These are phyloP conservation scores for Lasioglossum calceatum DNA, from an alignment of 2,888 invertebrate species.

Conservation along the genomic window DNA sequence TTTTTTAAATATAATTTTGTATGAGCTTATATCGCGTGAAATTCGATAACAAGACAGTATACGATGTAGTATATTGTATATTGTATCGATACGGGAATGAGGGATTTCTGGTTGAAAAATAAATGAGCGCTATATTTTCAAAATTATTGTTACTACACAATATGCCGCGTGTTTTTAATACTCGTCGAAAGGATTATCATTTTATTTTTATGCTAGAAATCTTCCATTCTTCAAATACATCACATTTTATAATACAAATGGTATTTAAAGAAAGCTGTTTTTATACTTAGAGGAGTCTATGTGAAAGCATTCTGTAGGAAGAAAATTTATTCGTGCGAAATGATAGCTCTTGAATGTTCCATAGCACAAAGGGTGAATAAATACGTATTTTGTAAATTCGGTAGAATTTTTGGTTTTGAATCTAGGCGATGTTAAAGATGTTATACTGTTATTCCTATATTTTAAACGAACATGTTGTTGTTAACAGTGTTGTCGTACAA, in stretches of 20 bases:
- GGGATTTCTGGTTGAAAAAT: slow-evolving; percentile 21
- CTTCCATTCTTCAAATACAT: slow-evolving; percentile 6
- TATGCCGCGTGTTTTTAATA: not conserved
- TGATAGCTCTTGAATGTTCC: slow-evolving; percentile 17
- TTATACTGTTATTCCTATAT: slow-evolving; percentile 40
- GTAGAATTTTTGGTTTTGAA: slow-evolving; percentile 27
- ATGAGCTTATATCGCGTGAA: slow-evolving; percentile 25
- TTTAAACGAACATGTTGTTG: slow-evolving; percentile 38
- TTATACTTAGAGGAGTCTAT: slow-evolving; percentile 14
- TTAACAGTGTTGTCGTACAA: slow-evolving; percentile 28
- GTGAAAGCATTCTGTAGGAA: slow-evolving; percentile 7
- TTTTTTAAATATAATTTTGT: slow-evolving; percentile 30
- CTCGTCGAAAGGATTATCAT: not conserved
- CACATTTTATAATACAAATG: slow-evolving; percentile 2
- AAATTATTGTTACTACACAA: not conserved
- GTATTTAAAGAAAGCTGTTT: slow-evolving; percentile 16
- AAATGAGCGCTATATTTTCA: slow-evolving; percentile 9
- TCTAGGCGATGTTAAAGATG: slow-evolving; percentile 34
- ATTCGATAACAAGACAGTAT: slow-evolving; percentile 1
- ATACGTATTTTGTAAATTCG: slow-evolving; percentile 37
- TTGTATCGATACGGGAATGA: slow-evolving; percentile 9
- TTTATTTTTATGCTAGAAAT: slow-evolving; percentile 14
- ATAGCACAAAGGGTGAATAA: slow-evolving; percentile 21
- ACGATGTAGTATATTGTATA: slow-evolving; percentile 3
- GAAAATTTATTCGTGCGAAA: slow-evolving; percentile 12